Conservation (phyloP, 2,797 vertebrate genomes). For the Pseudochirops corinnae region DNA sequence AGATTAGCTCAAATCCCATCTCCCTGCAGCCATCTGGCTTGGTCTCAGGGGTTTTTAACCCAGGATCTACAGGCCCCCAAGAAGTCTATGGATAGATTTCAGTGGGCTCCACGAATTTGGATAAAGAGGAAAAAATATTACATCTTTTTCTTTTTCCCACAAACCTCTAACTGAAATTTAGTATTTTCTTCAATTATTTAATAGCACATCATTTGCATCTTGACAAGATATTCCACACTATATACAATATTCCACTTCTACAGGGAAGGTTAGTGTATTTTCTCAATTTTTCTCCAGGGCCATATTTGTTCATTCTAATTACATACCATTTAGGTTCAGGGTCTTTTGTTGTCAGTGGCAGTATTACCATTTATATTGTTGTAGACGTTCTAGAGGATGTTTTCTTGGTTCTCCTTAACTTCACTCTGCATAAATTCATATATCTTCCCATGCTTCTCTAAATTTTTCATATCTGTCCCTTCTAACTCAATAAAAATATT, state of each 20-base stretch:
- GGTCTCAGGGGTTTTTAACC: not conserved
- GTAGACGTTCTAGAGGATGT: not conserved
- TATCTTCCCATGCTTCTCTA: not conserved
- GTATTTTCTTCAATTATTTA: not conserved
- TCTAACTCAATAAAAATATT: not conserved
- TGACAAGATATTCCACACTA: not conserved
- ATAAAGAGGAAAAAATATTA: not conserved
- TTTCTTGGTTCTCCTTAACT: not conserved
- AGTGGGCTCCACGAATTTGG: not conserved
- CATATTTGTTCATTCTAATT: not conserved
- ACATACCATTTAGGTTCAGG: not conserved
- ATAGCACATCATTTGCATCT: not conserved
- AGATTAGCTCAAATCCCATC: not conserved
- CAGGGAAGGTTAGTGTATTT: not conserved
- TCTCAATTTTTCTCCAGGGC: not conserved
- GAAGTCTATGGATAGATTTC: not conserved
- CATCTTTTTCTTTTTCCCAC: not conserved
- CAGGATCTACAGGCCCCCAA: not conserved
- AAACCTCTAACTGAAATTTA: not conserved
- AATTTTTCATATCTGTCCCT: not conserved
- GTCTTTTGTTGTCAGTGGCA: not conserved
- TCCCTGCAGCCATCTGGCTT: not conserved
- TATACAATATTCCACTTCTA: not conserved
- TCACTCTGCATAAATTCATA: not conserved
- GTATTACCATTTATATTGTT: not conserved